Evolutionary conservation across 2,888 invertebrate species (phyloP), one percentile per base, ranked within the genome.

Genomic region (Tricholauxania praeusta): DNA sequence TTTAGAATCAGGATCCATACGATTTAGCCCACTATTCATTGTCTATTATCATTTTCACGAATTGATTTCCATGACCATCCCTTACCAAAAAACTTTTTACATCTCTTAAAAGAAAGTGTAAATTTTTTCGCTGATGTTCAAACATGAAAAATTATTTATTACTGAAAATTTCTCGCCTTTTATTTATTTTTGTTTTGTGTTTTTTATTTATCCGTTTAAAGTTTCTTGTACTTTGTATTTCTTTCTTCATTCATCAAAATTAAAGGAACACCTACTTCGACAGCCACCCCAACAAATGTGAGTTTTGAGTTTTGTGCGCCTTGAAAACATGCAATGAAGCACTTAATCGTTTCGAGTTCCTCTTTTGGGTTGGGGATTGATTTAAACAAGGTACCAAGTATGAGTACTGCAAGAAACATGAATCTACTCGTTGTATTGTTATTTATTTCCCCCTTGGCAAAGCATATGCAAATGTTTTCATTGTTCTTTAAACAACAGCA

Each of bases 401-500:
- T 39, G 39, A 39, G 39, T 39, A 39, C 39, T 39, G 10, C 39
- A 39, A 39, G 39, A 39, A 39, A 39, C 39, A 39, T 39, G 39
- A 39, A 10, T 39, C 51, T 51, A 22, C 53, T 52, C 22, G 52
- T 28, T 51, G 49, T 22, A 59, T 72, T 74, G 39, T 71, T 73
- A 39, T 71, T 67, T 57, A 68, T 67, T 68, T 68, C 47, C 47
- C 71, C 71, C 76, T 74, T 69, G 77, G 73, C 72, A 72, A 77
- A 76, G 74, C 77, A 74, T 79, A 79, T 79, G 79, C 78, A 78
- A 79, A 79, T 79, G 77, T 74, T 75, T 74, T 75, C 65, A 65
- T 73, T 70, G 73, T 73, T 70, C 65, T 60, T 60, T 47, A 49
- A 70, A 51, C 55, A 75, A 65, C 49, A 22, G 17, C 62, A 53